Evolutionary conservation across 2,888 invertebrate species (phyloP), one percentile per base, ranked within the genome.

Genomic region (Aspidapion aeneum): DNA sequence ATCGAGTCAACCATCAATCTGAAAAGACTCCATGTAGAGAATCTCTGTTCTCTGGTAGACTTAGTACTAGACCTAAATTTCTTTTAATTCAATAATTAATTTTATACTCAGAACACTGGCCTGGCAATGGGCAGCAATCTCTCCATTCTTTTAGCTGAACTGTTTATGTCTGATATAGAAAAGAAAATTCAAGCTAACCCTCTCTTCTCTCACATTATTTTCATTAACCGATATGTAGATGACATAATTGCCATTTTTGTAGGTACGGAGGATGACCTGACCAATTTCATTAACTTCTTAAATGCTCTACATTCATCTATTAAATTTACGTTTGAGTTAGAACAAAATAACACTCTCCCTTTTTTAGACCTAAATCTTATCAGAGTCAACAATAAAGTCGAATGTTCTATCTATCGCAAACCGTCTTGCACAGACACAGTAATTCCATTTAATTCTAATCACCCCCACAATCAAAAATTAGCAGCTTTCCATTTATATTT

Each of bases 341-440:
- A 52, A 18, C 17, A 52, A 7, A 52, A 52, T n/a, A 18, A 18
- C 16, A 52, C 17, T n/a, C n/a, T 52, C 3, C 52, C 52, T 18
- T 52, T 18, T 52, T 18, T 52, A 18, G 52, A 52, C 18, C 16
- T 52, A 18, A 12, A 48, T 48, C 16, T 48, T 12, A 5, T 18
- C 5, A n/a, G n/a, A 9, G 3, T 9, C 3, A 52, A 3, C 3
- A 52, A 52, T n/a, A 52, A 52, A 18, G 16, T 52, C n/a, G n/a
- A 52, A n/a, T 52, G 3, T 52, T 52, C 52, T 18, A 52, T 52
- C 18, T 52, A 52, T n/a, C 52, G 18, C n/a, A 52, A 52, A 18
- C 52, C 52, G 5, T 9, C 52, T 18, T 9, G 17, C 17, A 52
- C 52, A 52, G 52, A 52, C 16, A 52, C 52, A 18, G 16, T n/a